phyloP scores from a whole-genome alignment of 2,797 vertebrate species.

The Kryptolebias ocellatus region DNA sequence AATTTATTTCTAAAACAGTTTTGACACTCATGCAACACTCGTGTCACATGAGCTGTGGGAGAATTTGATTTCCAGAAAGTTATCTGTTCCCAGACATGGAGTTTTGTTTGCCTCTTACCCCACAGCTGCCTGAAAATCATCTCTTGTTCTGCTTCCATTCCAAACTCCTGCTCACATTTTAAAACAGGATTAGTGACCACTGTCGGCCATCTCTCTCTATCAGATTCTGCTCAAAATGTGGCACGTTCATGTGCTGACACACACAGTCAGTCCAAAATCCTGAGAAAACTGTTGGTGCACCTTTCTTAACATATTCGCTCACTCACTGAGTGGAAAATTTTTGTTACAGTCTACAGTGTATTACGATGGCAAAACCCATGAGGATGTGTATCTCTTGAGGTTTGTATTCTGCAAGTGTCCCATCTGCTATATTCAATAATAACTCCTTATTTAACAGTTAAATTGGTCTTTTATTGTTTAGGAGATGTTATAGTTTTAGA shows the following conservation, averaged over 20 bases:
- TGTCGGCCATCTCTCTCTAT: conserved; percentile 24
- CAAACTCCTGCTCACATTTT: conserved; percentile 1
- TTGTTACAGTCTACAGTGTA: background rate
- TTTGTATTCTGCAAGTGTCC: too few species aligned
- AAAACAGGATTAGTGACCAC: conserved; percentile 27
- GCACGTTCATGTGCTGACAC: background rate
- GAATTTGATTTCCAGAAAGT: conserved; percentile 12
- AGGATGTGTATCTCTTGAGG: too few species aligned
- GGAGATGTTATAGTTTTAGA: conserved; percentile 7
- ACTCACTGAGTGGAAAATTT: background rate
- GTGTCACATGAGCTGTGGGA: background rate
- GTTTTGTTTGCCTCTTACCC: conserved; percentile 49
- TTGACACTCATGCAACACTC: background rate
- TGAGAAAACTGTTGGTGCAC: background rate
- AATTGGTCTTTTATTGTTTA: background rate
- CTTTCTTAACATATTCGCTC: background rate
- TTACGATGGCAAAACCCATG: background rate
- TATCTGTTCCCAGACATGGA: conserved; percentile 49
- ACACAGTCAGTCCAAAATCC: background rate
- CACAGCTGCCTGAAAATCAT: conserved; percentile 58
- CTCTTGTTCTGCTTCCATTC: conserved; percentile 24
- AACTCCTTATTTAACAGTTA: too few species aligned
- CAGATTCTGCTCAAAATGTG: conserved; percentile 27
- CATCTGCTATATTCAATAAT: too few species aligned
- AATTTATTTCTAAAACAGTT: background rate